Conservation (phyloP, 1,140 invertebrate genomes). For the Drosophila burlai region DNA sequence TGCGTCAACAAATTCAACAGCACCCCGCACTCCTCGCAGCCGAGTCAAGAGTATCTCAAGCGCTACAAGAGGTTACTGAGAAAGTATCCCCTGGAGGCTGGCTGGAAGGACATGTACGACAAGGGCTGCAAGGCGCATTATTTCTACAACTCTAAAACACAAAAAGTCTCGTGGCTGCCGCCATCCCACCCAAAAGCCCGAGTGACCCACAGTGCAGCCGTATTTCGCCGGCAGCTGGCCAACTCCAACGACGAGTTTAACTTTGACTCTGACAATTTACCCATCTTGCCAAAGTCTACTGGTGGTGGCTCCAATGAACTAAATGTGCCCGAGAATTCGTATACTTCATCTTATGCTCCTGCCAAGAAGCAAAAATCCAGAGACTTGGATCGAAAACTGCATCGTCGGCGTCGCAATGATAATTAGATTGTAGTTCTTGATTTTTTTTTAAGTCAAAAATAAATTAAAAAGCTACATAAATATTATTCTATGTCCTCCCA, state of each 20-base stretch:
- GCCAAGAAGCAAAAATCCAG: slow-evolving; percentile 60
- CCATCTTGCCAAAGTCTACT: slow-evolving; percentile 8
- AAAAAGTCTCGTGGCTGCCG: slow-evolving; percentile 95
- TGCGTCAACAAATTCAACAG: slow-evolving; percentile 96
- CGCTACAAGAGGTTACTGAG: slow-evolving; percentile 91
- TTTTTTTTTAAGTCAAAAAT: neutral
- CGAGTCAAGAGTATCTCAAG: slow-evolving; percentile 91
- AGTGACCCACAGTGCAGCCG: slow-evolving; percentile 92
- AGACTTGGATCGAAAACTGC: slow-evolving; percentile 62
- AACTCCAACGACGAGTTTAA: slow-evolving; percentile 65
- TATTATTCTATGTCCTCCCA: neutral
- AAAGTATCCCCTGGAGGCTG: slow-evolving; percentile 95
- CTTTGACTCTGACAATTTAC: slow-evolving; percentile 49
- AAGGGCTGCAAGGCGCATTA: slow-evolving; percentile 88
- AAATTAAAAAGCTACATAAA: neutral
- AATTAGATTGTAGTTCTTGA: slow-evolving; percentile 7
- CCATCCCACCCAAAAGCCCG: slow-evolving; percentile 95
- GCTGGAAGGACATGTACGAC: slow-evolving; percentile 98
- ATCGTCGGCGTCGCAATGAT: slow-evolving; percentile 52
- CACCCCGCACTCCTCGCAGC: slow-evolving; percentile 88
- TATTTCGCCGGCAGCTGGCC: slow-evolving; percentile 89
- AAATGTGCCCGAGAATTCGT: slow-evolving; percentile 32
- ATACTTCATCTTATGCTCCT: slow-evolving; percentile 8
- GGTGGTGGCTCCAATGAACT: slow-evolving; percentile 15
- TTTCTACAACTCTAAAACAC: slow-evolving; percentile 59